phyloP scores from a whole-genome alignment of 2,797 vertebrate genomes.

The Cossypha niveicapilla region DNA sequence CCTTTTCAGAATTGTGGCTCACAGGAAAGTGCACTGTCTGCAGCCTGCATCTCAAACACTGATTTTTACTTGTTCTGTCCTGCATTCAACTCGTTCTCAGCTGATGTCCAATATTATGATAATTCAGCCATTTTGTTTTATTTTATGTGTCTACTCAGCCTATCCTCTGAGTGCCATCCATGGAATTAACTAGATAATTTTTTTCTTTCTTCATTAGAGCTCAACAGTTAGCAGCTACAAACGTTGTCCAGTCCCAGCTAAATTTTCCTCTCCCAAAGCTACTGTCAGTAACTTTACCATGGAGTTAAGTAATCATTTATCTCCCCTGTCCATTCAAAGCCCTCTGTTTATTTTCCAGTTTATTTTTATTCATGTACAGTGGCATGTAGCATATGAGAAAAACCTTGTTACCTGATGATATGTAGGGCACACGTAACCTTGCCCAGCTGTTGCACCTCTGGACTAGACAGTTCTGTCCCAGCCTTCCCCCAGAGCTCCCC shows the following conservation, averaged over 20 bases:
- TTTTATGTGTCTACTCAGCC: not conserved
- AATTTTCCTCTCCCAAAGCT: not conserved
- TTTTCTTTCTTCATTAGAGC: not conserved
- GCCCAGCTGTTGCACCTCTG: not conserved
- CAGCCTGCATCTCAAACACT: not conserved
- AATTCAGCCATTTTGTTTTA: not conserved
- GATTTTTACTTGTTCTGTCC: not conserved
- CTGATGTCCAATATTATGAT: not conserved
- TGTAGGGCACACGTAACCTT: not conserved
- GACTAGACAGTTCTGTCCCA: not conserved
- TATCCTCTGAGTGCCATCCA: not conserved
- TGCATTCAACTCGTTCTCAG: not conserved
- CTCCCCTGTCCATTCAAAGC: not conserved
- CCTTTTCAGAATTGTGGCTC: not conserved
- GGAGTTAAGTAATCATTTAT: not conserved
- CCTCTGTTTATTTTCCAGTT: not conserved
- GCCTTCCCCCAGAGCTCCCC: not conserved
- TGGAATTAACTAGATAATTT: not conserved
- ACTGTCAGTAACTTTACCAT: not conserved
- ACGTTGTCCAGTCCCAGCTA: not conserved
- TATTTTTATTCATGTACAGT: not conserved
- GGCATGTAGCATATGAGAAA: not conserved
- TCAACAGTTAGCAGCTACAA: not conserved
- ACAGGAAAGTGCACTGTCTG: not conserved
- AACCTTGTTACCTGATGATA: not conserved